Percentiles rank a stretch among this genome's conserved stretches.
Conservation (phyloP, 2,888 invertebrate species). For the Melanchra persicariae region DNA sequence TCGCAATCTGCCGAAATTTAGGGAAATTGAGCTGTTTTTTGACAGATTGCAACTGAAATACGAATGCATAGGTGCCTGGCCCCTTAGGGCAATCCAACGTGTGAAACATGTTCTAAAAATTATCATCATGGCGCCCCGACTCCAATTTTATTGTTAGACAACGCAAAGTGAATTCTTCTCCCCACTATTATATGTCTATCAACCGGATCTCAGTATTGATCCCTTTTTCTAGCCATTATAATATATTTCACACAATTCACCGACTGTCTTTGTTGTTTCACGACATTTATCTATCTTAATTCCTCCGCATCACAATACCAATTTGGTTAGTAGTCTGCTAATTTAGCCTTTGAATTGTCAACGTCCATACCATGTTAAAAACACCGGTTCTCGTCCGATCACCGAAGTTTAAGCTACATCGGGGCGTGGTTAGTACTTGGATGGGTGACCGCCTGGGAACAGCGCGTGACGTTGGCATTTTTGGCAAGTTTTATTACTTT, state of each 20-base stretch:
- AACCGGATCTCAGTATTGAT: too few relatives aligned
- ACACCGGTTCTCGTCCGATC: neutral
- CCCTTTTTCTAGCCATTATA: neutral
- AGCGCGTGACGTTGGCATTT: slow-evolving; percentile 36
- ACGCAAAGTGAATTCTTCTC: too few relatives aligned
- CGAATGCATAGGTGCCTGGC: too few relatives aligned
- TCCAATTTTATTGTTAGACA: neutral
- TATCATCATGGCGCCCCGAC: neutral
- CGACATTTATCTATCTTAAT: neutral
- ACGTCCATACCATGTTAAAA: neutral
- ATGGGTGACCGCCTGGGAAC: slow-evolving; percentile 86
- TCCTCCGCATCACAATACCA: neutral
- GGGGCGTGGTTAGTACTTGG: slow-evolving; percentile 88
- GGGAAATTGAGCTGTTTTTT: too few relatives aligned
- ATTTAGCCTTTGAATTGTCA: neutral
- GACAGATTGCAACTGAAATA: too few relatives aligned
- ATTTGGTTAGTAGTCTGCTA: too few relatives aligned
- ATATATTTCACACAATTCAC: neutral
- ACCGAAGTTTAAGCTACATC: too few relatives aligned
- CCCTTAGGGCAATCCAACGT: too few relatives aligned
- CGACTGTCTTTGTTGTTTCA: neutral
- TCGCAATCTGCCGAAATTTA: too few relatives aligned
- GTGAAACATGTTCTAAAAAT: too few relatives aligned
- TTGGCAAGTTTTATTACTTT: too few relatives aligned
- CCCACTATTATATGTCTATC: too few relatives aligned